A percentile compares a stretch with the other conserved stretches of the same genome.
phyloP scores from a whole-genome alignment of 2,888 invertebrate species.

The Tachina lurida region DNA sequence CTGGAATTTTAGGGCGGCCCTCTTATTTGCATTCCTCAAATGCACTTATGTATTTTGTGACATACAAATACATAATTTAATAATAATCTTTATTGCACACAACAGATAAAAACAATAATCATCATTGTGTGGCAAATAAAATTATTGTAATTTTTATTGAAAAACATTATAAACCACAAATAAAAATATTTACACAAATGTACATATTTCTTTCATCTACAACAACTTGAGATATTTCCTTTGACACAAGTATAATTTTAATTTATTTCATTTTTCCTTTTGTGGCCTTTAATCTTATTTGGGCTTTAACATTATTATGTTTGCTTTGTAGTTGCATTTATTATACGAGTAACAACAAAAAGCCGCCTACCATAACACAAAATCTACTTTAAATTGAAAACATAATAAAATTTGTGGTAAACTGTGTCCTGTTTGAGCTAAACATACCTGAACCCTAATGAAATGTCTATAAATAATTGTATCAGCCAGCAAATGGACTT shows the following conservation, averaged over 20 bases:
- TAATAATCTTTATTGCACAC: constrained; percentile 26
- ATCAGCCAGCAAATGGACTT: not conserved
- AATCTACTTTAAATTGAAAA: too few species aligned
- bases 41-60: not conserved
- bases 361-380: not conserved
- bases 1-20: not conserved
- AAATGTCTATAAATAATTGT: not conserved
- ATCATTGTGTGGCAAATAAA: not conserved
- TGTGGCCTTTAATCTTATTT: constrained; percentile 29
- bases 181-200: not conserved
- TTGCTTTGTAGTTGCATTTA: not conserved
- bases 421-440: not conserved
- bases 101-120: not conserved
- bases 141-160: constrained; percentile 10
- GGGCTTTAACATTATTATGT: constrained; percentile 15
- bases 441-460: not conserved
- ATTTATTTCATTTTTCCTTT: constrained; percentile 38
- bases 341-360: not conserved
- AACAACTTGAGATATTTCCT: constrained; percentile 38
- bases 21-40: not conserved
- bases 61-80: constrained; percentile 37
- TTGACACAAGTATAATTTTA: constrained; percentile 39
- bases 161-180: constrained; percentile 19
- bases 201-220: not conserved
- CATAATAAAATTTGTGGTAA: not conserved